Evolutionary conservation across 1,140 invertebrate species (phyloP), one percentile per base, ranked within the genome.

Genomic region (Scaptomyza pallida): DNA sequence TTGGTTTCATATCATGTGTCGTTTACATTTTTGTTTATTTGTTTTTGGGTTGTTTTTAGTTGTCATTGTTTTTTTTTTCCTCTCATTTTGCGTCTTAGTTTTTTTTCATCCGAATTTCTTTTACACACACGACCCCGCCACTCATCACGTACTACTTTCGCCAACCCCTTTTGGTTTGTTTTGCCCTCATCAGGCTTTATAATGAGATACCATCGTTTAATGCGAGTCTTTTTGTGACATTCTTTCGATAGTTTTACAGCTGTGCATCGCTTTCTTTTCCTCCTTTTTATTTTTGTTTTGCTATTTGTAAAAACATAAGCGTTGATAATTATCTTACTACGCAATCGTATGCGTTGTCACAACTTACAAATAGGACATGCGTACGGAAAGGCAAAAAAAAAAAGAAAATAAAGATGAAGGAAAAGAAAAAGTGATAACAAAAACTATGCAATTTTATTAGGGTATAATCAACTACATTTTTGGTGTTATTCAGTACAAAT

Each of bases 151-250:
- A 61, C 26, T 40, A 12, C 17, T 48, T 50, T n/a, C n/a, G 23
- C 33, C 33, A 37, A 37, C 33, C 47, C 50, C 37, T 26, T 47
- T 30, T 30, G 6, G 71, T 15, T 16, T 21, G 61, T n/a, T 37
- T 12, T 68, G 33, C 35, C 9, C 55, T 23, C 45, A 44, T 23
- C 55, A 33, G 30, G 60, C 30, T 65, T 59, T 65, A 57, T 71
- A 71, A 71, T 71, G 61, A 71, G 65, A 71, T 71, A 37, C 68
- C 61, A 52, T 40, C 62, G 61, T 62, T n/a, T 65, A 71, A 65
- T 71, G 68, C 47, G 68, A 57, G 54, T 78, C 41, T 62, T 68
- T 72, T 52, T 56, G 51, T 70, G 60, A 70, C 67, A 51, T 70
- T 51, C 51, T 56, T 64, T 70, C 52, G 65, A 59, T 65, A 65